These are phyloP conservation scores for Bubo blakistoni DNA, from an alignment of 2,113 vertebrate species.

Conservation along the genomic window DNA sequence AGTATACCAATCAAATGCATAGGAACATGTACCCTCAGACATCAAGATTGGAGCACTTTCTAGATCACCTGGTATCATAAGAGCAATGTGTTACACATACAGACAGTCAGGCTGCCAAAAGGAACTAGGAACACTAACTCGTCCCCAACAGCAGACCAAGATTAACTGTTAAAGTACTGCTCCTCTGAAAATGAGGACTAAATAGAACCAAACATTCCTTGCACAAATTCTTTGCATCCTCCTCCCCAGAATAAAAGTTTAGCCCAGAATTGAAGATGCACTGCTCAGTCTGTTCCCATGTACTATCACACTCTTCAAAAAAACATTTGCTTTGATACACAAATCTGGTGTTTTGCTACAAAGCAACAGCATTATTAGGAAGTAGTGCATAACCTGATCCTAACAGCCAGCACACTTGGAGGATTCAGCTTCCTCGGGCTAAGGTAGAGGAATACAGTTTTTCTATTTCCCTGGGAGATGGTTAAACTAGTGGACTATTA, in stretches of 20 bases:
- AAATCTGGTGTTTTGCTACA: background rate
- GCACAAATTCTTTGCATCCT: background rate
- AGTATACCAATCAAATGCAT: constrained; percentile 89
- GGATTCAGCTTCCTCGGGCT: background rate
- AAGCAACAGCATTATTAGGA: background rate
- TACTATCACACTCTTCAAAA: background rate
- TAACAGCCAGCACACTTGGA: background rate
- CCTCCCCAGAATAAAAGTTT: background rate
- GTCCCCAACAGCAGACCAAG: background rate
- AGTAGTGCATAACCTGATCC: background rate
- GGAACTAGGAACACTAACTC: background rate
- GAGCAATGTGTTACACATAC: background rate
- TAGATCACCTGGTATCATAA: constrained; percentile 78
- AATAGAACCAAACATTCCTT: background rate
- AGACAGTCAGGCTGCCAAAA: background rate
- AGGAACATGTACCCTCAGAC: constrained; percentile 73
- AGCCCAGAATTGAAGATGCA: background rate
- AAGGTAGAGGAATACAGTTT: background rate
- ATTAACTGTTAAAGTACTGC: background rate
- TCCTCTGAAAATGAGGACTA: background rate
- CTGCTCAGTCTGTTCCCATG: background rate
- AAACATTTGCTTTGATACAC: background rate
- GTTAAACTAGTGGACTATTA: background rate
- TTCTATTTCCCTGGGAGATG: background rate
- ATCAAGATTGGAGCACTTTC: constrained; percentile 85